Percentiles rank a stretch among this genome's conserved stretches.
phyloP scores from a whole-genome alignment of 1,140 invertebrate genomes.

The Phymorhynchus buccinoides region DNA sequence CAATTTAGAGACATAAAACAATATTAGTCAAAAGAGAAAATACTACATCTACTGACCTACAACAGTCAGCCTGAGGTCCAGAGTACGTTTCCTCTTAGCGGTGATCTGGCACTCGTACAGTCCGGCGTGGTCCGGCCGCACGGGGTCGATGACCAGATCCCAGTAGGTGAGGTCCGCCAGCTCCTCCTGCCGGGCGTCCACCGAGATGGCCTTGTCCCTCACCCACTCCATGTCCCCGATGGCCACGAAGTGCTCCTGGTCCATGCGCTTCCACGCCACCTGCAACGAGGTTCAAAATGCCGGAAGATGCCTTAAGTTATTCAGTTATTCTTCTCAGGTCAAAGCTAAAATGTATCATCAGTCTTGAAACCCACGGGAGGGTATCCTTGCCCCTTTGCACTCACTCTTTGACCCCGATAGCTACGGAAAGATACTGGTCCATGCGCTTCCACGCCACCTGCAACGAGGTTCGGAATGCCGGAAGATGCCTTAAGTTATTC shows the following conservation, averaged over 20 bases:
- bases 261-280: slow-evolving; percentile 36
- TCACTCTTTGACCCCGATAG: slow-evolving; percentile 30
- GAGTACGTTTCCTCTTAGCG: slow-evolving; percentile 2
- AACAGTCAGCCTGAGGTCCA: slow-evolving; percentile 16
- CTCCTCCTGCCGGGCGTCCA: slow-evolving; percentile 29
- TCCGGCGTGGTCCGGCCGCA: slow-evolving; percentile 28
- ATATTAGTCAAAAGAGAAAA: background rate
- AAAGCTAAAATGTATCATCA: too few species aligned
- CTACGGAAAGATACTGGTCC: slow-evolving; percentile 31
- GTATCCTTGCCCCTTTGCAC: slow-evolving; percentile 17
- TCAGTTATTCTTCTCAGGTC: too few species aligned
- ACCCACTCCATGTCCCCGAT: slow-evolving; percentile 34
- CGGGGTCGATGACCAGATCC: slow-evolving; percentile 33
- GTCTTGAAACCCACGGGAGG: too few species aligned
- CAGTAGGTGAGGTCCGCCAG: slow-evolving; percentile 36
- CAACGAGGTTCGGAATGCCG: too few species aligned
- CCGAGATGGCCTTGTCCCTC: slow-evolving; percentile 15
- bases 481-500: too few species aligned
- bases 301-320: too few species aligned
- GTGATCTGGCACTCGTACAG: slow-evolving; percentile 40
- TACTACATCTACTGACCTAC: slow-evolving; percentile 19
- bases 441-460: slow-evolving; percentile 37
- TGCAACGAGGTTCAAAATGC: background rate
- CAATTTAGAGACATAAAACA: too few species aligned
- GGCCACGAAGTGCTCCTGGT: slow-evolving; percentile 33